Base-by-base conservation (phyloP, 2,797 vertebrate genomes). In the Echeneis naucrates region DNA sequence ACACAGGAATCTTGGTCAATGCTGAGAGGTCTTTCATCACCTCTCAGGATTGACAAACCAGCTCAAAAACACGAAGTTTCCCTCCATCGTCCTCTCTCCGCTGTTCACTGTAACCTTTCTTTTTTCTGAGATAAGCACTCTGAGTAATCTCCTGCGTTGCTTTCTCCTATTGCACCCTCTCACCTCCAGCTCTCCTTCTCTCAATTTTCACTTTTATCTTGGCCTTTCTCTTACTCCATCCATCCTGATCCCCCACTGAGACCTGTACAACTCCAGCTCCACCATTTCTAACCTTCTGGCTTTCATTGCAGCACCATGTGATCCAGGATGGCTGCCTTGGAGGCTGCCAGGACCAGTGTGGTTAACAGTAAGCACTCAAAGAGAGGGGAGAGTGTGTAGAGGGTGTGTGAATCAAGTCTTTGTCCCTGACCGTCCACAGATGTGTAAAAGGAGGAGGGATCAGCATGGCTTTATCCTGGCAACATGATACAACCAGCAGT, bases 381-480 rank as follows among this genome's bases (percentile, higher is more conserved):
- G 68, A 53, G 48, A 60, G 79, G 47, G 8, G 57, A 70, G 40
- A 68, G 76, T 57, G 75, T 65, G 57, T 50, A 42, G 60, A 79
- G 70, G 65, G 80, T 82, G 82, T 86, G 80, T 82, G 72, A 89
- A 82, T 83, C 72, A 60, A 79, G 55, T 79, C 84, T 90, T 88
- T 88, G 79, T 87, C 17, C 58, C 48, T 4, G 51, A 42, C 69
- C 57, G 70, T 60, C 77, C 77, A 84, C 78, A 75, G 76, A 86
- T 75, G 77, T 90, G 89, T 86, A 90, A 91, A 88, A 69, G 71
- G 83, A 88, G 83, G 68, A 85, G 87, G 75, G 54, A 80, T 77
- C 63, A 60, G 66, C 52, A 60, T 26, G 59, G 78, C 80, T 92
- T 88, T 92, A 87, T 89, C 83, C 60, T 0, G 33, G 81, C 50